Percentiles rank a stretch among this genome's conserved stretches.
Evolutionary conservation across 2,888 invertebrate species (phyloP).

Genomic region (Sesia bembeciformis): DNA sequence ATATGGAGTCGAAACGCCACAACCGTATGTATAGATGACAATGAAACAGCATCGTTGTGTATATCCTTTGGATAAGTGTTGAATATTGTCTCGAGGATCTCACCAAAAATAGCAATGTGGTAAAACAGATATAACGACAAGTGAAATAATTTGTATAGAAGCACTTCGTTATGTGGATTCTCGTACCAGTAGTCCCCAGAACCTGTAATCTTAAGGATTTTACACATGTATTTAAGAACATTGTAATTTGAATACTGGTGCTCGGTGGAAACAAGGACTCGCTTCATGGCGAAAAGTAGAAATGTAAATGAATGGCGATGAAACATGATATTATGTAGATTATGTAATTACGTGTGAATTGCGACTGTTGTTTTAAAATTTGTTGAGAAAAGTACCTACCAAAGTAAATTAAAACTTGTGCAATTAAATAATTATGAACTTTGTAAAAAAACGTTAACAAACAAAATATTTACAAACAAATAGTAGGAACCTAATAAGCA

Average conservation of each 20-base stretch:
- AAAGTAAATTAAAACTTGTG: no score
- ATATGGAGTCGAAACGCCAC: not conserved
- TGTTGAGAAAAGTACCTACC: no score
- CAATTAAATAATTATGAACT: no score
- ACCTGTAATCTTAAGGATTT: not conserved
- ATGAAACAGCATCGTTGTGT: not conserved
- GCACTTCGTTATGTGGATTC: not conserved
- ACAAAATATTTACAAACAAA: no score
- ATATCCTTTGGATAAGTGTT: not conserved
- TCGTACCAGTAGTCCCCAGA: not conserved
- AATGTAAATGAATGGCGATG: no score
- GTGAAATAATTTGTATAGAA: not conserved
- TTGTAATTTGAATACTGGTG: not conserved
- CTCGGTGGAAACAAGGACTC: not conserved
- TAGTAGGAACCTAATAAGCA: no score
- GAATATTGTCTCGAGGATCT: not conserved
- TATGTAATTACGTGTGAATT: no score
- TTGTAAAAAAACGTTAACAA: no score
- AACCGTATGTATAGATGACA: not conserved
- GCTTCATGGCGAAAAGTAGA: no score
- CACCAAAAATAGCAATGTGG: not conserved
- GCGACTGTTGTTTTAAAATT: no score
- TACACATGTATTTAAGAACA: not conserved
- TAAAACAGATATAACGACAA: not conserved
- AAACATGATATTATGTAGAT: no score